These are phyloP conservation scores for Corythornis cristatus DNA, from an alignment of 2,113 vertebrate genomes.

Conservation along the genomic window DNA sequence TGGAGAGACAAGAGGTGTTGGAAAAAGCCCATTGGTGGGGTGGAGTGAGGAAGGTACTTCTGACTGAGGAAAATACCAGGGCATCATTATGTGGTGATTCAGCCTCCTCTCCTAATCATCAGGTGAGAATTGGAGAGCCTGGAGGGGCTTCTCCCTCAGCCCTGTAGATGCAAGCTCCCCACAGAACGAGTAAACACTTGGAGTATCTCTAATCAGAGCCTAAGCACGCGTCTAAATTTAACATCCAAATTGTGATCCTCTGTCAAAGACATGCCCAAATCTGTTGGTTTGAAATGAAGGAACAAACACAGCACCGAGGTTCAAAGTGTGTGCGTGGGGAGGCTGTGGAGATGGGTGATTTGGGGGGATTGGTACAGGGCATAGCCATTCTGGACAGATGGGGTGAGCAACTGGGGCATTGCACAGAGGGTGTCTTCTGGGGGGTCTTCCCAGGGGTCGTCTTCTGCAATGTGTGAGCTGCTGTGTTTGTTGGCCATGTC, in stretches of 20 bases:
- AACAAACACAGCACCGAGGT: background rate
- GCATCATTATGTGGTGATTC: slow-evolving; percentile 57
- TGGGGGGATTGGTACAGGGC: background rate
- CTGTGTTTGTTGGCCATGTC: background rate
- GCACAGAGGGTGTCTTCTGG: background rate
- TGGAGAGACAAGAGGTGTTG: background rate
- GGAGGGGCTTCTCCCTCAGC: slow-evolving; percentile 34
- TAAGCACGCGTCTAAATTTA: slow-evolving; percentile 51
- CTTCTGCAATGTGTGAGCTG: background rate
- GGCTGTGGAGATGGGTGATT: background rate
- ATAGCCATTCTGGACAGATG: background rate
- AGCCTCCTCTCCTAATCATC: slow-evolving; percentile 41
- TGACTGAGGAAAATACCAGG: slow-evolving; percentile 32
- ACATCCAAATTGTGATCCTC: slow-evolving; percentile 50
- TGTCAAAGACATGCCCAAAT: slow-evolving; percentile 50
- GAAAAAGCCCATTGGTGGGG: background rate
- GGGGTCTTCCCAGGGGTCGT: background rate
- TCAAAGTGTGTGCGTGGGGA: slow-evolving; percentile 6
- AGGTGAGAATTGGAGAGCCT: slow-evolving; percentile 20
- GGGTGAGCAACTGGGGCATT: background rate
- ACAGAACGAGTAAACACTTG: background rate
- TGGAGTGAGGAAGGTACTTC: background rate
- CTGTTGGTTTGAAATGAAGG: slow-evolving; percentile 21
- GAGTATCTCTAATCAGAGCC: slow-evolving; percentile 40
- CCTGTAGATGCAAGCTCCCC: slow-evolving; percentile 32